Evolutionary conservation across 2,888 invertebrate species (phyloP).

Genomic region (Campopleginae sp.): DNA sequence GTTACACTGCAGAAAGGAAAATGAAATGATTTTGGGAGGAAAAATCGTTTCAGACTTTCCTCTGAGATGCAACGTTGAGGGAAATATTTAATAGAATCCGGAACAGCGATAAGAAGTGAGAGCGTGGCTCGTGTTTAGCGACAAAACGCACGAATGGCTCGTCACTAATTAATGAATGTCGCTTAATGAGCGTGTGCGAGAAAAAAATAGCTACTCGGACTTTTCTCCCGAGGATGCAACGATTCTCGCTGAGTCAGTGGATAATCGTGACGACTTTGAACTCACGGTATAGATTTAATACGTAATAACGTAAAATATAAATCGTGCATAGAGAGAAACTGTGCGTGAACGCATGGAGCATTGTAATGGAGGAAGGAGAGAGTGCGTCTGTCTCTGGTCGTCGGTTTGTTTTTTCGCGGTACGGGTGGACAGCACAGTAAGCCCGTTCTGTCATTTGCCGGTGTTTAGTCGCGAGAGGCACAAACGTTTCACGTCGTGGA

Average conservation of each 20-base stretch:
- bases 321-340: constrained; percentile 48
- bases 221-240: background rate
- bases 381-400: constrained; percentile 43
- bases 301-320: constrained; percentile 48
- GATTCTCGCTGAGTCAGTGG: background rate
- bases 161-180: background rate
- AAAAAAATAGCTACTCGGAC: background rate
- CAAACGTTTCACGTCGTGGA: constrained; percentile 54
- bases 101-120: background rate
- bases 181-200: background rate
- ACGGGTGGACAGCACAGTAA: constrained; percentile 77
- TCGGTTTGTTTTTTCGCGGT: constrained; percentile 54
- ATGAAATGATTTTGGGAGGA: background rate
- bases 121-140: background rate
- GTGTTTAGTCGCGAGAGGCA: constrained; percentile 69
- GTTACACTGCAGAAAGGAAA: background rate
- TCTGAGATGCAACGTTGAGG: background rate
- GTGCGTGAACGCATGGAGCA: constrained; percentile 63
- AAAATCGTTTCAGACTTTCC: background rate
- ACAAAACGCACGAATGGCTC: background rate
- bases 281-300: constrained; percentile 9
- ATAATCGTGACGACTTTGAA: background rate
- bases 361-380: constrained; percentile 68
- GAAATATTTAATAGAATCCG: background rate
- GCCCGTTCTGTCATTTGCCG: constrained; percentile 76